Evolutionary conservation across 2,888 invertebrate genomes (phyloP), one percentile per base, ranked within the genome.

Genomic region (Arctia plantaginis): DNA sequence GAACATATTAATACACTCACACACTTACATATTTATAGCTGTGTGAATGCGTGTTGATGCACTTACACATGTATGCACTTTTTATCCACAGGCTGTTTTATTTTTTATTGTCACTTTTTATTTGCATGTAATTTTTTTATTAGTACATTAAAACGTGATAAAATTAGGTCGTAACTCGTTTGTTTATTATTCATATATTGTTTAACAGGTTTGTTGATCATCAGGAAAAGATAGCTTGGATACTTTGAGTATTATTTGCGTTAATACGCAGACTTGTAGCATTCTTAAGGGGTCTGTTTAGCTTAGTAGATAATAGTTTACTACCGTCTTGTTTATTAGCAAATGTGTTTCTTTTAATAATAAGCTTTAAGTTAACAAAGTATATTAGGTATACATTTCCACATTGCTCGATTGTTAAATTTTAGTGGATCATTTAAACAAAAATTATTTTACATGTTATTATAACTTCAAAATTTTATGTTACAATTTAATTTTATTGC

Each of bases 11-110:
- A 83, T 85, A 79, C 77, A 79, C 87, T 77, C 88, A 87, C 89
- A 87, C 85, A 78, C 72, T 70, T 30, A 71, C 41, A 73, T 66
- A 27, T 27, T 47, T 80, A 78, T 77, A 73, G 76, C 77, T 84
- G 90, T 89, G 88, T 84, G 89, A 78, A 80, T 87, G 86, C 84
- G 86, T 87, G 79, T 85, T 79, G 82, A 87, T 87, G 86, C 90
- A 90, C 89, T 83, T 77, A 89, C 85, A 90, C 90, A 88, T 72
- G 6, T 35, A 80, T 81, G 84, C 81, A 84, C 64, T 71, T 67
- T 76, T 71, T 66, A 85, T 90, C 92, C 88, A 94, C 94, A 90
- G 74, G 93, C 82, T 81, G 79, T 80, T 85, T 83, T 77, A 64
- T 80, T 85, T 85, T 84, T 84, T 85, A 83, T 82, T 80, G 77